Percentiles rank a stretch among this genome's conserved stretches.
Conservation (phyloP, 1,140 invertebrate genomes). For the Plodia interpunctella region DNA sequence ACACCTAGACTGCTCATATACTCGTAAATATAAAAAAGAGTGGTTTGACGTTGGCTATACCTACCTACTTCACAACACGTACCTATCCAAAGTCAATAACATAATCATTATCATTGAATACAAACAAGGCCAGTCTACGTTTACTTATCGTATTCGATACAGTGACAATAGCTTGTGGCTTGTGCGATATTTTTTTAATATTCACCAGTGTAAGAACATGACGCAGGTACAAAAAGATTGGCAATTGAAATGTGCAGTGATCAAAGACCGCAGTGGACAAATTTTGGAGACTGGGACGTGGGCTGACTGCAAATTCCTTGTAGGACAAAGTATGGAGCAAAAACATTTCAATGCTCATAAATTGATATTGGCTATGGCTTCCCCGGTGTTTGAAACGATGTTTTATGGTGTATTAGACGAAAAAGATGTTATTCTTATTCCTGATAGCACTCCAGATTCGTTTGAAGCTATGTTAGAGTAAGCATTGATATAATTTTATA, state of each 20-base stretch:
- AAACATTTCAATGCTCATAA: constrained; percentile 84
- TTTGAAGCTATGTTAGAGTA: constrained; percentile 77
- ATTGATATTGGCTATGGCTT: constrained; percentile 85
- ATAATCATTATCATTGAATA: too few relatives aligned
- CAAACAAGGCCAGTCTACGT: too few relatives aligned
- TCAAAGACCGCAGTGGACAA: constrained; percentile 80
- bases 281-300: constrained; percentile 83
- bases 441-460: constrained; percentile 86
- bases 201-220: constrained; percentile 23
- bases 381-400: constrained; percentile 87
- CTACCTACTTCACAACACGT: too few relatives aligned
- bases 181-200: too few relatives aligned
- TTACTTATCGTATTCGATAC: too few relatives aligned
- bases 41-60: too few relatives aligned
- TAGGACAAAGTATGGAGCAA: constrained; percentile 82
- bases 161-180: too few relatives aligned
- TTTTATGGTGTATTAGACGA: constrained; percentile 82
- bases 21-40: too few relatives aligned
- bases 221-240: constrained; percentile 74
- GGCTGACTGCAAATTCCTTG: constrained; percentile 86
- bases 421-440: constrained; percentile 82
- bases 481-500: too few relatives aligned
- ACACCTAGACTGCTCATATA: too few relatives aligned
- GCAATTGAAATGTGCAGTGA: constrained; percentile 80
- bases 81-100: too few relatives aligned